Evolutionary conservation across 2,113 vertebrate genomes (phyloP).

Genomic region (Tragelaphus buxtoni): DNA sequence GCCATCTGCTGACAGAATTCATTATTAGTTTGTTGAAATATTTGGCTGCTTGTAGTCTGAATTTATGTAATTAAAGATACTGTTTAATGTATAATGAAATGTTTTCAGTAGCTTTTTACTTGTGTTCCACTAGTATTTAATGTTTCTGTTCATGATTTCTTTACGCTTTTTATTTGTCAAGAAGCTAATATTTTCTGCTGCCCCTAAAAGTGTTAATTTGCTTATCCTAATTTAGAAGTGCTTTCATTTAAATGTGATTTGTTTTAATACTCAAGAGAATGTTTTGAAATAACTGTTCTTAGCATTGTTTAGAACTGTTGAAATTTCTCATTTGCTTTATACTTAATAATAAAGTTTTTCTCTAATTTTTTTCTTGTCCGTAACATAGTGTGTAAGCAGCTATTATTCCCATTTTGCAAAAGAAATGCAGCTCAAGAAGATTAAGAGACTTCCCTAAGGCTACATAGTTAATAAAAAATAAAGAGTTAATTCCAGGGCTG

Average conservation of each 20-base stretch:
- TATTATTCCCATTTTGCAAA: background rate
- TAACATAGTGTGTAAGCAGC: background rate
- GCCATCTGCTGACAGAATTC: conserved; percentile 70
- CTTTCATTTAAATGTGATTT: conserved; percentile 26
- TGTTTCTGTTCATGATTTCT: conserved; percentile 10
- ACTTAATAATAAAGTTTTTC: conserved; percentile 19
- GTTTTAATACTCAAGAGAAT: conserved; percentile 19
- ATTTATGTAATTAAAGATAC: background rate
- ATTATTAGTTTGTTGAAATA: conserved; percentile 42
- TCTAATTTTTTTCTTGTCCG: background rate
- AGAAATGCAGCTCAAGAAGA: background rate
- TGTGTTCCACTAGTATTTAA: background rate
- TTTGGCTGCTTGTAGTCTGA: background rate
- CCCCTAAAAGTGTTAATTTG: conserved; percentile 9
- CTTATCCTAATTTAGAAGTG: conserved; percentile 6
- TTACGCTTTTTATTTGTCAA: background rate
- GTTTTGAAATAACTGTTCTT: background rate
- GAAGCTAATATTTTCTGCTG: background rate
- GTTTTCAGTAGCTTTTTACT: conserved; percentile 8
- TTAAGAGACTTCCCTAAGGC: background rate
- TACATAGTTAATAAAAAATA: conserved; percentile 13
- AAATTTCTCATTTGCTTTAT: background rate
- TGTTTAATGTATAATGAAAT: conserved; percentile 37
- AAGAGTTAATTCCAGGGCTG: background rate
- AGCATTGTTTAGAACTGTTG: conserved; percentile 16